phyloP scores from a whole-genome alignment of 2,797 vertebrate genomes.

The Coilia nasus region DNA sequence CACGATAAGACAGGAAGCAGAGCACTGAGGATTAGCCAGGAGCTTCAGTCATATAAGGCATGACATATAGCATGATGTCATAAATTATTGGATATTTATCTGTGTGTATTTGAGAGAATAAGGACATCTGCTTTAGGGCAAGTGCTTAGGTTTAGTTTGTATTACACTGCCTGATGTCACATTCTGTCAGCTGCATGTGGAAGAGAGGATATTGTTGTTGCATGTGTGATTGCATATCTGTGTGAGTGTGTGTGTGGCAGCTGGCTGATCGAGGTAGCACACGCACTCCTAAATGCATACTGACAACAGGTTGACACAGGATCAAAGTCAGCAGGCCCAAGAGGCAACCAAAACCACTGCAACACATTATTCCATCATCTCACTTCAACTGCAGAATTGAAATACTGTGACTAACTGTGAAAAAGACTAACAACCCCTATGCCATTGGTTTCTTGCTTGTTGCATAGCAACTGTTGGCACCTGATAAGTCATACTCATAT shows the following conservation, averaged over 20 bases:
- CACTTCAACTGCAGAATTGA: background rate
- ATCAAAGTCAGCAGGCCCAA: background rate
- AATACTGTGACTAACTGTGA: background rate
- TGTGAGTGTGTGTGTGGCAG: background rate
- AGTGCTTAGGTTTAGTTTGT: slow-evolving; percentile 3
- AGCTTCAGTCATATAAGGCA: background rate
- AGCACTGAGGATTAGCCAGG: background rate
- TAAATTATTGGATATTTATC: background rate
- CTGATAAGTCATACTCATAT: background rate
- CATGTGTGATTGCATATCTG: background rate
- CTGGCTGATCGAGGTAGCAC: background rate
- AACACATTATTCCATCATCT: background rate
- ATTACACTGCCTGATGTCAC: background rate
- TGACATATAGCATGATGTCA: background rate
- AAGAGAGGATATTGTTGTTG: background rate
- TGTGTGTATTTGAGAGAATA: background rate
- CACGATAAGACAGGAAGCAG: background rate
- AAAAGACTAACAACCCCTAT: background rate
- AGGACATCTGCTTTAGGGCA: background rate
- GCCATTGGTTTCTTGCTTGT: background rate
- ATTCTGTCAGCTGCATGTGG: no score
- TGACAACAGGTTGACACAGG: background rate
- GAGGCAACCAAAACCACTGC: background rate
- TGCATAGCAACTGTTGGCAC: background rate
- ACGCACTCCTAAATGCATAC: background rate